phyloP scores from a whole-genome alignment of 1,140 invertebrate genomes.

The Lepidurus apus region DNA sequence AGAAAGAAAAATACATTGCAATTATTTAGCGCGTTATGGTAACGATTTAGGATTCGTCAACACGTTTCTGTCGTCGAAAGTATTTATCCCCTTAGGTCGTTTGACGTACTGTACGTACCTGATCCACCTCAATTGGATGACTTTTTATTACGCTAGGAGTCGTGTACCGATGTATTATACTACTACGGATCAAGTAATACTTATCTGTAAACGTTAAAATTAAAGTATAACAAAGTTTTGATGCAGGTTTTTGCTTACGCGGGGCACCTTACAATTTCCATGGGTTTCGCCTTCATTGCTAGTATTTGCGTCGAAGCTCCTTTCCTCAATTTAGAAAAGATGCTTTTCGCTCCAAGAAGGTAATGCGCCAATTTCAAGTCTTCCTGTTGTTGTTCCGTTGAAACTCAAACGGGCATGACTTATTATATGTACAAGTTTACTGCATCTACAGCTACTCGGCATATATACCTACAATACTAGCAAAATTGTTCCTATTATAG shows the following conservation, averaged over 20 bases:
- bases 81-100: constrained; percentile 61
- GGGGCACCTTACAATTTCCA: constrained; percentile 34
- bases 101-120: constrained; percentile 67
- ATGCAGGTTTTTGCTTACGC: constrained; percentile 31
- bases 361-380: not conserved
- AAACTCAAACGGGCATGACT: too few relatives aligned
- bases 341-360: not conserved
- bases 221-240: not conserved
- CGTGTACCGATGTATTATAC: constrained; percentile 24
- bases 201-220: not conserved
- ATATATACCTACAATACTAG: too few relatives aligned
- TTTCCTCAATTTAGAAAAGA: constrained; percentile 36
- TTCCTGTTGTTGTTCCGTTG: too few relatives aligned
- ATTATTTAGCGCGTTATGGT: not conserved
- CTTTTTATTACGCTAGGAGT: not conserved
- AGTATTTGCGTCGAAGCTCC: constrained; percentile 36
- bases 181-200: not conserved
- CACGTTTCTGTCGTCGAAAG: constrained; percentile 57
- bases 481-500: too few relatives aligned
- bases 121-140: constrained; percentile 41
- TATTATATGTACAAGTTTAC: too few relatives aligned
- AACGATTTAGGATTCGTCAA: constrained; percentile 52
- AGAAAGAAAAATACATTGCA: not conserved
- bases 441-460: too few relatives aligned
- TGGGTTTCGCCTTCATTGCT: constrained; percentile 34